Percentiles rank a stretch among this genome's conserved stretches.
phyloP scores from a whole-genome alignment of 2,797 vertebrate genomes.

The Amblyraja radiata region DNA sequence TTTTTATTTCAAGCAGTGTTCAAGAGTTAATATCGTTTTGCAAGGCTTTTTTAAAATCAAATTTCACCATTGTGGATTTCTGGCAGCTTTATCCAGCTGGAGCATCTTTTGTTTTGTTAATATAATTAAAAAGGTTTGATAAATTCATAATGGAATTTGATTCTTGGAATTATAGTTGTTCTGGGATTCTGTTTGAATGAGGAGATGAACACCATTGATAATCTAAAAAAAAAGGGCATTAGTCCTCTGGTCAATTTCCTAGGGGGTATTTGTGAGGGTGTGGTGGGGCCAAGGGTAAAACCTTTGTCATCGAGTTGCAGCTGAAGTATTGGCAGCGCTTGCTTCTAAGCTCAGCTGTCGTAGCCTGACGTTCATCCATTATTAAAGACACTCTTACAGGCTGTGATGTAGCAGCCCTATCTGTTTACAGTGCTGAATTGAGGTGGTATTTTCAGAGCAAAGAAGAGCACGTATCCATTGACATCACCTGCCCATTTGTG shows the following conservation, averaged over 20 bases:
- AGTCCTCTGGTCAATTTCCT: background rate
- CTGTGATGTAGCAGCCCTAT: background rate
- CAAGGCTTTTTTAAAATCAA: background rate
- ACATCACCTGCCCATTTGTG: no score
- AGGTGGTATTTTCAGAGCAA: background rate
- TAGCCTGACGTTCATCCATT: background rate
- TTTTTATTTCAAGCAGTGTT: background rate
- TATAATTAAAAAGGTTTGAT: background rate
- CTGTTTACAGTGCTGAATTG: background rate
- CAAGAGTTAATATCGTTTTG: no score
- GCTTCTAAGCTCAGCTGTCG: background rate
- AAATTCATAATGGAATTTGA: background rate
- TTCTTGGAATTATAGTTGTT: background rate
- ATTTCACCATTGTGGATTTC: background rate
- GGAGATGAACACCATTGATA: background rate
- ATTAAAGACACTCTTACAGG: background rate
- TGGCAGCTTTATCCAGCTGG: background rate
- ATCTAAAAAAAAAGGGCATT: background rate
- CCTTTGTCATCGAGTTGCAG: background rate
- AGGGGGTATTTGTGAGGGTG: no score
- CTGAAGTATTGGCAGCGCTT: background rate
- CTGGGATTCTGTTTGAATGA: background rate
- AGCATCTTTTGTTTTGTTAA: background rate
- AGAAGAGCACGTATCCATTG: no score
- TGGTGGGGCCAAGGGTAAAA: no score